phyloP scores from a whole-genome alignment of 1,140 invertebrate genomes.

The Cylas formicarius region DNA sequence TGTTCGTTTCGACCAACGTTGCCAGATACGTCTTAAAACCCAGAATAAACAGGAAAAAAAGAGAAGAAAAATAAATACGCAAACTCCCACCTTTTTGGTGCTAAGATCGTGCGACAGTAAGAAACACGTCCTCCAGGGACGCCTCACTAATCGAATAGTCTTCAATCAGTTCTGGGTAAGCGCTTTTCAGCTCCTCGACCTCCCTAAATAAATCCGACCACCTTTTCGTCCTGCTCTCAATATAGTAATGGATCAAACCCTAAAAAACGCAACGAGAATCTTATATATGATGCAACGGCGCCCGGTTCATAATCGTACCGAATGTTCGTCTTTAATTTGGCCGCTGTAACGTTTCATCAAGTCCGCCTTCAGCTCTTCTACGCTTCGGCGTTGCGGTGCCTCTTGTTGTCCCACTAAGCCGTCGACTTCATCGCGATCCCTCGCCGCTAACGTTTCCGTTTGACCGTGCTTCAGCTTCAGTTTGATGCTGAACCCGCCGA shows the following conservation, averaged over 20 bases:
- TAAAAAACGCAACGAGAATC: too few relatives aligned
- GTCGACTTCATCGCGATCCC: not conserved
- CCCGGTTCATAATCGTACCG: too few relatives aligned
- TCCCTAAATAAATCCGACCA: constrained; percentile 11
- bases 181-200: constrained; percentile 9
- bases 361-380: too few relatives aligned
- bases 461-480: constrained; percentile 34
- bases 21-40: too few relatives aligned
- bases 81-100: too few relatives aligned
- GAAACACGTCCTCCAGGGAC: constrained; percentile 26
- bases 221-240: constrained; percentile 4
- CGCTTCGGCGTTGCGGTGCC: too few relatives aligned
- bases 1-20: too few relatives aligned
- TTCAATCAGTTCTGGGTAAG: constrained; percentile 10
- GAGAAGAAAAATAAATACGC: not conserved
- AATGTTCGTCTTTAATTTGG: too few relatives aligned
- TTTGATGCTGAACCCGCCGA: constrained; percentile 45
- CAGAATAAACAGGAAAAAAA: not conserved
- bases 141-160: constrained; percentile 26
- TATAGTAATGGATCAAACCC: constrained; percentile 14
- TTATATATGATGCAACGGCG: too few relatives aligned
- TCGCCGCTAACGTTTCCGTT: not conserved
- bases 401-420: too few relatives aligned
- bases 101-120: constrained; percentile 18
- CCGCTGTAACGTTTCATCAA: too few relatives aligned